Evolutionary conservation across 2,888 invertebrate genomes (phyloP).

Genomic region (Diachrysia chrysitis): DNA sequence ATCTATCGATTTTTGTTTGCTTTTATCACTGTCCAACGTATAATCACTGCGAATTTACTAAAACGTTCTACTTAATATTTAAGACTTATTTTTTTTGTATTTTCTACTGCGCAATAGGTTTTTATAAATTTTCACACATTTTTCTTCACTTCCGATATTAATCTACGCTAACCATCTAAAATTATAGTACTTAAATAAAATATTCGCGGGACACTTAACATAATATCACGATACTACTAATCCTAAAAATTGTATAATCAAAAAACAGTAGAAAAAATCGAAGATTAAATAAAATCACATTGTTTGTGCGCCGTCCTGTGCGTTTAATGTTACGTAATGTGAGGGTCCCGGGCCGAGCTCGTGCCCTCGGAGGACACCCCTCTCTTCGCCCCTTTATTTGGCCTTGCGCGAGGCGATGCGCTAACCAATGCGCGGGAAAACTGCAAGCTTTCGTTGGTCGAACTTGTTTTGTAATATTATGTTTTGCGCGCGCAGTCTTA

Average conservation of each 20-base stretch:
- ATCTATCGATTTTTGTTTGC: constrained; percentile 61
- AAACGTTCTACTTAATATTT: constrained; percentile 31
- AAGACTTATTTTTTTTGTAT: constrained; percentile 46
- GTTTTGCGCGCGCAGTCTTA: constrained; percentile 47
- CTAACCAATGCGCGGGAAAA: constrained; percentile 60
- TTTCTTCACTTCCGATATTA: constrained; percentile 70
- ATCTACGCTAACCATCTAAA: constrained; percentile 78
- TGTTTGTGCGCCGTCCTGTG: constrained; percentile 89
- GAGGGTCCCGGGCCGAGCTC: constrained; percentile 79
- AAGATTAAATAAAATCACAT: constrained; percentile 87
- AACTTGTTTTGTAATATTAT: constrained; percentile 14
- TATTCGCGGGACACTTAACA: constrained; percentile 80
- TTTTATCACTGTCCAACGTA: constrained; percentile 25
- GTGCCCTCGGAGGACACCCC: constrained; percentile 67
- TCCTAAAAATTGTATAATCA: constrained; percentile 87
- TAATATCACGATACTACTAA: constrained; percentile 85
- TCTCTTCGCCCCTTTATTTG: constrained; percentile 66
- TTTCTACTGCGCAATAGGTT: constrained; percentile 51
- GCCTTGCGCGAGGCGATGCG: constrained; percentile 63
- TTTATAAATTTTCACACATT: constrained; percentile 42
- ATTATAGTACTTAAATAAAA: constrained; percentile 68
- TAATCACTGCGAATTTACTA: constrained; percentile 37
- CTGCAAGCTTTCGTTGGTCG: constrained; percentile 40
- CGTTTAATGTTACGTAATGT: constrained; percentile 88
- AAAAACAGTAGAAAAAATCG: constrained; percentile 84